Percentiles rank a stretch among this genome's conserved stretches.
phyloP scores from a whole-genome alignment of 64 coral and sea anemone genomes.

The Pachyseris speciosa region DNA sequence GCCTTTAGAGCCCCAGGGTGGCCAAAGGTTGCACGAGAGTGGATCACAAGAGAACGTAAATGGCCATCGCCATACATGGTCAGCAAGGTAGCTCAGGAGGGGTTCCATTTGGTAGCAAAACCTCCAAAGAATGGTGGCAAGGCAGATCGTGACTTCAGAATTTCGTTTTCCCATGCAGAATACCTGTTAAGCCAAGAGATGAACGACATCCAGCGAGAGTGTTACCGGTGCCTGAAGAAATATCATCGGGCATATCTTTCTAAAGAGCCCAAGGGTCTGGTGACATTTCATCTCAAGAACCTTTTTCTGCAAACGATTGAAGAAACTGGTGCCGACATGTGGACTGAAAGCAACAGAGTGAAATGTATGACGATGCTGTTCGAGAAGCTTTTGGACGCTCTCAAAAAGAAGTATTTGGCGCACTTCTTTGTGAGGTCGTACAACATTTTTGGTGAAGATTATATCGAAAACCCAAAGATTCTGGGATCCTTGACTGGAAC shows the following conservation, averaged over 20 bases:
- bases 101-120: slow-evolving; percentile 74
- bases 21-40: slow-evolving; percentile 54
- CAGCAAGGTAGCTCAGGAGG: slow-evolving; percentile 41
- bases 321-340: slow-evolving; percentile 66
- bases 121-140: slow-evolving; percentile 26
- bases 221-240: slow-evolving; percentile 61
- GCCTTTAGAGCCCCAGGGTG: slow-evolving; percentile 61
- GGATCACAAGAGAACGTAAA: slow-evolving; percentile 41
- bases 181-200: slow-evolving; percentile 62
- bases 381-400: neutral
- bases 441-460: slow-evolving; percentile 60
- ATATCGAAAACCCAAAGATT: slow-evolving; percentile 40
- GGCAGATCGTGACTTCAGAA: slow-evolving; percentile 55
- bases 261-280: slow-evolving; percentile 16
- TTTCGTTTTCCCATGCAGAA: slow-evolving; percentile 77
- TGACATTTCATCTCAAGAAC: slow-evolving; percentile 75
- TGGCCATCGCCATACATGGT: slow-evolving; percentile 57
- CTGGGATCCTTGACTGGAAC: slow-evolving; percentile 17
- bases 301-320: slow-evolving; percentile 71
- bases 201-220: slow-evolving; percentile 62
- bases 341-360: slow-evolving; percentile 66
- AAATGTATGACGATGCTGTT: slow-evolving; percentile 55
- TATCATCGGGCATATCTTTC: slow-evolving; percentile 47
- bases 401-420: slow-evolving; percentile 17
- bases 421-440: slow-evolving; percentile 75